These are phyloP conservation scores for Cnemophilus loriae DNA, from an alignment of 2,113 vertebrate genomes.

Conservation along the genomic window DNA sequence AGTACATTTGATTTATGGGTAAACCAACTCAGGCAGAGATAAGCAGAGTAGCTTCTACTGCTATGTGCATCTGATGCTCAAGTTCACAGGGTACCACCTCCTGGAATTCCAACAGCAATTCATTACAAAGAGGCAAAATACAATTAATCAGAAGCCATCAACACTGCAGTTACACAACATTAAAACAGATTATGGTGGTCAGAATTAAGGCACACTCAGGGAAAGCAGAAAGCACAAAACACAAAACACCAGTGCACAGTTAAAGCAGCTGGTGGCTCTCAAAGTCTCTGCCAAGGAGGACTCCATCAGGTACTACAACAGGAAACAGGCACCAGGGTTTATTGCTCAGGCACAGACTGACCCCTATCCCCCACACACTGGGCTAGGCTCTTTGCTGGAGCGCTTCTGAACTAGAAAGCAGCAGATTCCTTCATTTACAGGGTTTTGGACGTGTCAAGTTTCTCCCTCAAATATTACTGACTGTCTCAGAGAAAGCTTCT, in stretches of 20 bases:
- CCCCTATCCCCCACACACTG: background rate
- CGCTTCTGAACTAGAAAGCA: background rate
- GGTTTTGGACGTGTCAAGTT: background rate
- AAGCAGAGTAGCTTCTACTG: background rate
- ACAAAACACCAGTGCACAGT: background rate
- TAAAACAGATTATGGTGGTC: background rate
- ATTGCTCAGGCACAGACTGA: background rate
- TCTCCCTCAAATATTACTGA: background rate
- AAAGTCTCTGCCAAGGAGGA: background rate
- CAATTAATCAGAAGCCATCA: background rate
- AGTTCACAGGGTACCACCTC: background rate
- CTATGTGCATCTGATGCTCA: background rate
- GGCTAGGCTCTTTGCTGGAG: background rate
- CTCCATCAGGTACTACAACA: background rate
- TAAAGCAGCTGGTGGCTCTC: background rate
- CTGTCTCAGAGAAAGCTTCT: background rate
- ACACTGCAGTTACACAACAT: background rate
- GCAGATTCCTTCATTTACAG: background rate
- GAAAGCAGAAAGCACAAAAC: background rate
- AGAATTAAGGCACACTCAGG: background rate
- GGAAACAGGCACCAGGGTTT: background rate
- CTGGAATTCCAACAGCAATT: background rate
- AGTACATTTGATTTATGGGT: background rate
- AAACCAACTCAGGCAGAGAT: background rate
- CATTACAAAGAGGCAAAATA: background rate